These are phyloP conservation scores for Drosophila asahinai DNA, from an alignment of 1,140 invertebrate genomes.

Conservation along the genomic window DNA sequence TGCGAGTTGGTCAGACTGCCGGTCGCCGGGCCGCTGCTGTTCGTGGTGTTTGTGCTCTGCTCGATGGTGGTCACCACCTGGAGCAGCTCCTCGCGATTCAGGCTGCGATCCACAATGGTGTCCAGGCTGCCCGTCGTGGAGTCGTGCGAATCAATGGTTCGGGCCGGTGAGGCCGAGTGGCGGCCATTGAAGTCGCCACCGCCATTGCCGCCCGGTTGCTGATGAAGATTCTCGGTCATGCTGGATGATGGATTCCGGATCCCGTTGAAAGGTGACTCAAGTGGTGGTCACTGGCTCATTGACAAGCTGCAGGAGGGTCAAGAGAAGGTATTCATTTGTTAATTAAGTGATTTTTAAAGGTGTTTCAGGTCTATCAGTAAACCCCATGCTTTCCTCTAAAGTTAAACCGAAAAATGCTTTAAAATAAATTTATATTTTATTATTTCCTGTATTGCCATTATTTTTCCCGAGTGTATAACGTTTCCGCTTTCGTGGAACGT, in stretches of 20 bases:
- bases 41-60: constrained; percentile 74
- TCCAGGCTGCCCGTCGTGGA: constrained; percentile 81
- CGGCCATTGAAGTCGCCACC: constrained; percentile 56
- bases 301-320: constrained; percentile 22
- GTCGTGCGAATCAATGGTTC: constrained; percentile 82
- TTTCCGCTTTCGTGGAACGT: constrained; percentile 3
- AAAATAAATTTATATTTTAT: not conserved
- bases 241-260: constrained; percentile 1
- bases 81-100: constrained; percentile 68
- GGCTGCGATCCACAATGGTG: constrained; percentile 78
- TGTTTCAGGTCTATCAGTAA: not conserved
- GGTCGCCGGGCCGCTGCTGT: constrained; percentile 15
- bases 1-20: constrained; percentile 78
- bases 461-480: constrained; percentile 2
- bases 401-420: too few species aligned
- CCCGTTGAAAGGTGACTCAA: not conserved
- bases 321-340: not conserved
- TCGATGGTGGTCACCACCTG: constrained; percentile 66
- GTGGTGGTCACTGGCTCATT: constrained; percentile 51
- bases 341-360: not conserved
- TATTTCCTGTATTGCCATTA: not conserved
- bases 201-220: constrained; percentile 5
- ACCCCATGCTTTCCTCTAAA: too few species aligned
- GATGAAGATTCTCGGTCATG: constrained; percentile 58
- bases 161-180: constrained; percentile 79